phyloP scores from a whole-genome alignment of 2,113 vertebrate genomes.

The Colossoma macropomum region DNA sequence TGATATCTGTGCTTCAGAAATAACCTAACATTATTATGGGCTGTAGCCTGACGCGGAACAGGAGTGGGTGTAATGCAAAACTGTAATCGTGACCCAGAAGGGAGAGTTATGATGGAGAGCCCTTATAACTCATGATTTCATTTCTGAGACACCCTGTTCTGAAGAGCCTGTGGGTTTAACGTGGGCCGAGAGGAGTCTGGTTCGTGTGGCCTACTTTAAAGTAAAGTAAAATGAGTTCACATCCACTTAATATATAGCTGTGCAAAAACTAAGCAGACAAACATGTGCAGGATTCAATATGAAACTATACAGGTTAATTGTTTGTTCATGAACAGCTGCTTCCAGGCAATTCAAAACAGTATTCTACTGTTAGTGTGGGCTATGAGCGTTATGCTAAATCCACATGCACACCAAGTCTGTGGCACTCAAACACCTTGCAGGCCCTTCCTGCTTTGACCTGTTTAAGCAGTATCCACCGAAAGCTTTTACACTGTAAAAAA shows the following conservation, averaged over 20 bases:
- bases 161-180: neutral
- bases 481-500: too few relatives aligned
- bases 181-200: neutral
- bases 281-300: too few relatives aligned
- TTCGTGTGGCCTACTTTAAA: neutral
- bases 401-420: too few relatives aligned
- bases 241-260: neutral
- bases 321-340: too few relatives aligned
- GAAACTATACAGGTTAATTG: too few relatives aligned
- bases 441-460: too few relatives aligned
- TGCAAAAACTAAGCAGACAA: neutral
- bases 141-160: conserved; percentile 2
- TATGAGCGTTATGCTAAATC: too few relatives aligned
- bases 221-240: neutral
- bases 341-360: too few relatives aligned
- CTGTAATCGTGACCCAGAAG: neutral
- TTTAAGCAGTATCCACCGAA: too few relatives aligned
- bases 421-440: too few relatives aligned
- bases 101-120: neutral
- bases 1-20: neutral
- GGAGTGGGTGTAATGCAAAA: conserved; percentile 27
- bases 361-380: too few relatives aligned
- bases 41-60: conserved; percentile 1
- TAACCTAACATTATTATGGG: conserved; percentile 12
- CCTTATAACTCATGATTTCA: conserved; percentile 1